A percentile compares a stretch with the other conserved stretches of the same genome.
phyloP scores from a whole-genome alignment of 2,797 vertebrate genomes.

The Pteropus rufus region DNA sequence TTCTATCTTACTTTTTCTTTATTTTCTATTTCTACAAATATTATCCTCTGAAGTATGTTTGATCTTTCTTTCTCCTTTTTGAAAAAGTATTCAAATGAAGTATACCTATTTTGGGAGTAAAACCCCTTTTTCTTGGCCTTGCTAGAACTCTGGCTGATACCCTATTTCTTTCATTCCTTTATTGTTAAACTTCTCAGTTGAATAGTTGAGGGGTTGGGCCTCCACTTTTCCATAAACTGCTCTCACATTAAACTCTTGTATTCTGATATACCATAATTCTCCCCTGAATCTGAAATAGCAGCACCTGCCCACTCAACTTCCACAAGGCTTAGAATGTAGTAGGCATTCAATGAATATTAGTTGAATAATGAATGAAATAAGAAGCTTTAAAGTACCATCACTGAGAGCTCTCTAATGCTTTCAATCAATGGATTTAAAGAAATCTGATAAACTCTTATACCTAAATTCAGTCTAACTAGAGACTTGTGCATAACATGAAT shows the following conservation, averaged over 20 bases:
- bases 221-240: background rate
- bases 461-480: background rate
- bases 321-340: background rate
- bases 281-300: background rate
- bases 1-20: background rate
- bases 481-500: background rate
- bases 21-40: background rate
- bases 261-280: background rate
- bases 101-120: background rate
- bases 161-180: conserved; percentile 23
- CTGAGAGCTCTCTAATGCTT: conserved; percentile 25
- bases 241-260: background rate
- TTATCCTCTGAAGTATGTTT: background rate
- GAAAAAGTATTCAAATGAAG: background rate
- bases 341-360: background rate
- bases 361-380: conserved; percentile 32
- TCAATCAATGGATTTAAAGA: background rate
- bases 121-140: background rate
- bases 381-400: background rate
- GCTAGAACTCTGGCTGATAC: background rate
- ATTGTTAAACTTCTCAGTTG: background rate
- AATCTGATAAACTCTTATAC: background rate
- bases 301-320: background rate
- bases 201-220: background rate
- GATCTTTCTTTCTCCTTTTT: background rate